Conservation (phyloP, 2,113 vertebrate species). For the Pogona vitticeps region DNA sequence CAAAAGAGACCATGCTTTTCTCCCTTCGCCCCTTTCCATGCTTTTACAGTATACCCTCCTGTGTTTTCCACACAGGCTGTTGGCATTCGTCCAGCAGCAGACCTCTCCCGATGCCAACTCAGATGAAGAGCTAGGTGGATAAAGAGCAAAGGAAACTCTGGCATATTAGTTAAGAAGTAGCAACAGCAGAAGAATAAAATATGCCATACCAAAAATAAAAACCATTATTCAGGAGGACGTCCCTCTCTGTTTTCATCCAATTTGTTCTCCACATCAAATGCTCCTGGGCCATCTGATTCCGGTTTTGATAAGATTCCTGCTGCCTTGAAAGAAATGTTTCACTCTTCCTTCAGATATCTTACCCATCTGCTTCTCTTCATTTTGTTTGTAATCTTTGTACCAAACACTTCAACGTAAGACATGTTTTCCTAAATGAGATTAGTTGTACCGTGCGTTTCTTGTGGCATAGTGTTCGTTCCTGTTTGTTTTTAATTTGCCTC, state of each 20-base stretch:
- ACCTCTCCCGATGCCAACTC: no score
- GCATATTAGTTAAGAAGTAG: no score
- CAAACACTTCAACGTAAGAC: slow-evolving; percentile 53
- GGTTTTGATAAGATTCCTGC: slow-evolving; percentile 24
- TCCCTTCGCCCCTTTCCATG: no score
- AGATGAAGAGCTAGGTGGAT: no score
- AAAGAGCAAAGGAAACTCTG: no score
- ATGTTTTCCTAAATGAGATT: slow-evolving; percentile 35
- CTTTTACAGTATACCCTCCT: neutral
- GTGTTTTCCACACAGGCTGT: neutral
- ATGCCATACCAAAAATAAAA: neutral
- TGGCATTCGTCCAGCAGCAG: neutral
- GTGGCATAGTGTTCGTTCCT: neutral
- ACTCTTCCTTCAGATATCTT: slow-evolving; percentile 41
- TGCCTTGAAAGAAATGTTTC: slow-evolving; percentile 11
- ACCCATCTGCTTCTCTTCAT: slow-evolving; percentile 61
- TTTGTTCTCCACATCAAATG: slow-evolving; percentile 30
- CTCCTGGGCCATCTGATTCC: slow-evolving; percentile 21
- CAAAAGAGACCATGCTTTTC: no score
- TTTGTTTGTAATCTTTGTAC: slow-evolving; percentile 23
- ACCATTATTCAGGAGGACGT: slow-evolving; percentile 4
- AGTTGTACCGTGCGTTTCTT: slow-evolving; percentile 7
- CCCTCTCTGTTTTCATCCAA: neutral
- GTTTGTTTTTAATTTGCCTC: neutral
- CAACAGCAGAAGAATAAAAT: neutral